A percentile compares a stretch with the other conserved stretches of the same genome.
phyloP scores from a whole-genome alignment of 2,797 vertebrate species.

The Myotis planiceps region DNA sequence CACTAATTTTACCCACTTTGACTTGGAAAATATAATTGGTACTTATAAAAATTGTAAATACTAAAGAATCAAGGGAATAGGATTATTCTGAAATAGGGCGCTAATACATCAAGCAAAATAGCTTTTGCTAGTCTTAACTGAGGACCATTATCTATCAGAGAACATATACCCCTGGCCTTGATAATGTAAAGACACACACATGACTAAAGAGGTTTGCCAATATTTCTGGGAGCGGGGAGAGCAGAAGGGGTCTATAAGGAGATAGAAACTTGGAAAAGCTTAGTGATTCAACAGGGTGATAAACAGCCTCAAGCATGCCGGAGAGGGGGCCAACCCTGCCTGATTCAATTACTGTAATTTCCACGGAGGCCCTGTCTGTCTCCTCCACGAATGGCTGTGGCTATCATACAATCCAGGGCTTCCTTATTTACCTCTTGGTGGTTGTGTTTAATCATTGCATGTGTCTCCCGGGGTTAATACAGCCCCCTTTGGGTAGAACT shows the following conservation, averaged over 20 bases:
- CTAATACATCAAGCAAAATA: slow-evolving; percentile 87
- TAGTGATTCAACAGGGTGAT: neutral
- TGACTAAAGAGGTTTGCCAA: slow-evolving; percentile 66
- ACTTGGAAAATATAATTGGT: slow-evolving; percentile 88
- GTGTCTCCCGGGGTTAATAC: neutral
- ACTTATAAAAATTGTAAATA: slow-evolving; percentile 88
- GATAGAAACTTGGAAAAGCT: slow-evolving; percentile 53
- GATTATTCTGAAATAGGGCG: slow-evolving; percentile 86
- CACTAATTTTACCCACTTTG: slow-evolving; percentile 88
- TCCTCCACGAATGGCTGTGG: neutral
- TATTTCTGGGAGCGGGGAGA: slow-evolving; percentile 55
- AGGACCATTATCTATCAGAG: slow-evolving; percentile 82
- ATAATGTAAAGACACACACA: slow-evolving; percentile 78
- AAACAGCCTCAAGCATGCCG: neutral
- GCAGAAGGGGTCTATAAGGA: neutral
- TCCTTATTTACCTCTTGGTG: neutral
- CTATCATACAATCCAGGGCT: neutral
- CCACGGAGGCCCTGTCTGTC: neutral
- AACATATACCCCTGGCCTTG: slow-evolving; percentile 81
- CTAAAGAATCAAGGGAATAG: slow-evolving; percentile 85
- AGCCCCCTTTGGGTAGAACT: neutral
- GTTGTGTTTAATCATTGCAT: neutral
- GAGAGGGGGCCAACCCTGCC: neutral
- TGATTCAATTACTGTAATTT: neutral
- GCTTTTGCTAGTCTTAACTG: slow-evolving; percentile 83